phyloP scores from a whole-genome alignment of 2,113 vertebrate genomes.

The Cyanoramphus novaezelandiae region DNA sequence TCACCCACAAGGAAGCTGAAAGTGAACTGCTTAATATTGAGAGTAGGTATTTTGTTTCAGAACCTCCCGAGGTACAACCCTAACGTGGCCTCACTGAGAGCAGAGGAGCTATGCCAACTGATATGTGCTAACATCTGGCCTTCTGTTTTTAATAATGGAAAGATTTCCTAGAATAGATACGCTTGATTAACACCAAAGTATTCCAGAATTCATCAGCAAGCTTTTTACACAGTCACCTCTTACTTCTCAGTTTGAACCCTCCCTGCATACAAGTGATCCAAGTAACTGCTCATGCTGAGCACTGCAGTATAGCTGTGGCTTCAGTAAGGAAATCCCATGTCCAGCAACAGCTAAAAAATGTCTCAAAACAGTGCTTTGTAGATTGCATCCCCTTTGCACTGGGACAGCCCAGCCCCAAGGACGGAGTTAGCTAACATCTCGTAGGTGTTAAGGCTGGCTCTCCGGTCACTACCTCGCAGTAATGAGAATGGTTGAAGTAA shows the following conservation, averaged over 20 bases:
- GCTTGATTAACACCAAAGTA: background rate
- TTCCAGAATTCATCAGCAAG: slow-evolving; percentile 2
- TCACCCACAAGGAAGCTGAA: background rate
- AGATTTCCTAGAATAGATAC: background rate
- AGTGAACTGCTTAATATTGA: background rate
- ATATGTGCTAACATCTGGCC: background rate
- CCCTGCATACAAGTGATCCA: background rate
- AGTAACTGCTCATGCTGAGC: background rate
- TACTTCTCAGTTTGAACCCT: background rate
- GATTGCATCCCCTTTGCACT: background rate
- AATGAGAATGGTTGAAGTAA: background rate
- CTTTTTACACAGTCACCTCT: background rate
- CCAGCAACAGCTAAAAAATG: background rate
- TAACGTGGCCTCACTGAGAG: accelerated
- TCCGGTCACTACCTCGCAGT: background rate
- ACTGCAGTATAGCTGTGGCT: background rate
- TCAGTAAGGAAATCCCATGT: background rate
- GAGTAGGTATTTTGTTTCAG: background rate
- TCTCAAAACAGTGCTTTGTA: background rate
- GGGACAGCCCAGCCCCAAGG: background rate
- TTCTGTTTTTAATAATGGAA: background rate
- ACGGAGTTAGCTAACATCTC: background rate
- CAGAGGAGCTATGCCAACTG: background rate
- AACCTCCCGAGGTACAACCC: background rate
- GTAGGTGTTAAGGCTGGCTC: background rate